phyloP scores from a whole-genome alignment of 2,888 invertebrate species.

The Drosophila siamana region DNA sequence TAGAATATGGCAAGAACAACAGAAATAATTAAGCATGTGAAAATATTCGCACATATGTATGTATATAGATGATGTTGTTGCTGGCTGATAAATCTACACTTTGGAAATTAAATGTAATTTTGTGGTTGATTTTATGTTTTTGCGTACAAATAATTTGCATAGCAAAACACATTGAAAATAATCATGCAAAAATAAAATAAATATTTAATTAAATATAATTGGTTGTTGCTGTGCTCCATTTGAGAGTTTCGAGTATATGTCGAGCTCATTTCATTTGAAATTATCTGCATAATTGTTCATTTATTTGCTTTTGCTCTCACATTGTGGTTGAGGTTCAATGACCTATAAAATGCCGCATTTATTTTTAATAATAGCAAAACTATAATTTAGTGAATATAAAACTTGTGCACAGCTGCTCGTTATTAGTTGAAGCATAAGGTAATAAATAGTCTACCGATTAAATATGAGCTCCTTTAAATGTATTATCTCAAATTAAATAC shows the following conservation, averaged over 20 bases:
- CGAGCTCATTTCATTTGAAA: conserved; percentile 38
- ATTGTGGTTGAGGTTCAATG: conserved; percentile 52
- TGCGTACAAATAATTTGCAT: conserved; percentile 45
- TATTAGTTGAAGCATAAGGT: neutral
- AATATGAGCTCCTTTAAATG: no score
- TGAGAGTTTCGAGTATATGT: conserved; percentile 10
- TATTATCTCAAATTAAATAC: conserved; percentile 7
- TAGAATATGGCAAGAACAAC: neutral
- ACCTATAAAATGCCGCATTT: conserved; percentile 30
- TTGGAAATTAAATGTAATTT: conserved; percentile 49
- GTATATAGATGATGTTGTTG: no score
- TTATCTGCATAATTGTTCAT: conserved; percentile 48
- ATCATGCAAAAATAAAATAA: conserved; percentile 51
- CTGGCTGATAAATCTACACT: conserved; percentile 28
- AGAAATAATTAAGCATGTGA: conserved; percentile 17
- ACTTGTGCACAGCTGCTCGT: neutral
- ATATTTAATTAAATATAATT: conserved; percentile 67
- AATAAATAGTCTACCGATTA: no score
- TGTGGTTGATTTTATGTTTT: conserved; percentile 49
- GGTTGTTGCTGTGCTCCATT: conserved; percentile 15
- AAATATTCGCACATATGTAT: no score
- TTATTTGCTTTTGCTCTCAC: conserved; percentile 36
- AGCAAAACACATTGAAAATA: conserved; percentile 34
- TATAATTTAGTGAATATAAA: neutral
- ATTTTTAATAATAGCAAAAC: conserved; percentile 11